Evolutionary conservation across 1,140 invertebrate species (phyloP).

Genomic region (Helicorthomorpha holstii): DNA sequence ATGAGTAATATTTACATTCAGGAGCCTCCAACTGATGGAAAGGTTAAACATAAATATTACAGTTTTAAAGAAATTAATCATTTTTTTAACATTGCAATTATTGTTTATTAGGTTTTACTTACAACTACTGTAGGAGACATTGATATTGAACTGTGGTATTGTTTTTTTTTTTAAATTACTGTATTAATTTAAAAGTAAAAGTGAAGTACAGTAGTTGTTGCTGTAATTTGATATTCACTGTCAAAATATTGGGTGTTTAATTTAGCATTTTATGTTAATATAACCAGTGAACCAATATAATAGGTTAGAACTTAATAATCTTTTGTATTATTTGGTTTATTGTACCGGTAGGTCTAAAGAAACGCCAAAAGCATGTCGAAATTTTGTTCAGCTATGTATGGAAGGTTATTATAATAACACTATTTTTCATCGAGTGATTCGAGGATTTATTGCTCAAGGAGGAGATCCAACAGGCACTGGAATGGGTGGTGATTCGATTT

Average conservation of each 20-base stretch:
- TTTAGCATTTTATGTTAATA: no score
- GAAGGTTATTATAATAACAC: conserved; percentile 91
- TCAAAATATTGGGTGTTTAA: no score
- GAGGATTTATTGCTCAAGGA: conserved; percentile 86
- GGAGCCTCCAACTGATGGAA: conserved; percentile 84
- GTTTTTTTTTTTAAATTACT: no score
- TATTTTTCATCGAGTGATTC: conserved; percentile 79
- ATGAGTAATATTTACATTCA: conserved; percentile 96
- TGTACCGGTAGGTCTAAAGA: no score
- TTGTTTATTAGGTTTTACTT: conserved; percentile 53
- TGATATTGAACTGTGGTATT: conserved; percentile 95
- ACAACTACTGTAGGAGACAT: conserved; percentile 89
- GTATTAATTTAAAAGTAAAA: no score
- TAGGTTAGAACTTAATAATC: no score
- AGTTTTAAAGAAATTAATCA: not conserved
- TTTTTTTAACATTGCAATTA: not conserved
- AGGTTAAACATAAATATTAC: conserved; percentile 40
- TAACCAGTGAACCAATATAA: no score
- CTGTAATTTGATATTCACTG: no score
- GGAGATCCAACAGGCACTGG: conserved; percentile 94
- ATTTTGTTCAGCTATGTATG: conserved; percentile 93
- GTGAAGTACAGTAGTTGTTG: no score
- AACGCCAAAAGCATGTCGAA: conserved; percentile 83
- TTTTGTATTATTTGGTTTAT: no score
- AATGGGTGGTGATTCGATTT: conserved; percentile 81